Conservation (phyloP, 2,888 invertebrate genomes). For the Tholera decimalis region DNA sequence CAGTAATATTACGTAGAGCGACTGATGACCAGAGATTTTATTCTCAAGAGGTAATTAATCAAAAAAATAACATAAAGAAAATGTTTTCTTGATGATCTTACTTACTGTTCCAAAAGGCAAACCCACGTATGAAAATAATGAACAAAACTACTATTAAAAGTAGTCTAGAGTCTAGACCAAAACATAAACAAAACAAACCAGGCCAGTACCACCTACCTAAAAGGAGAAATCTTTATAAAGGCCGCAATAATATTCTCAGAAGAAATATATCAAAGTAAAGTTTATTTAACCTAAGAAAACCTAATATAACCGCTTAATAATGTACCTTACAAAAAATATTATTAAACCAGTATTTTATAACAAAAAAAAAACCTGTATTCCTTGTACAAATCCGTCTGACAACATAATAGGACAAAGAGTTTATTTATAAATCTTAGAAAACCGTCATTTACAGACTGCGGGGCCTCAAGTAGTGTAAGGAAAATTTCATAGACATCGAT, state of each 20-base stretch:
- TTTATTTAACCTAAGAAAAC: constrained; percentile 21
- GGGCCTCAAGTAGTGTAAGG: constrained; percentile 32
- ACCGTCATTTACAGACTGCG: constrained; percentile 27
- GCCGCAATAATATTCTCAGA: background rate
- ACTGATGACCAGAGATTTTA: no score
- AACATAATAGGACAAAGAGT: constrained; percentile 23
- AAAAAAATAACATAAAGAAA: background rate
- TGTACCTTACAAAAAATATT: constrained; percentile 16
- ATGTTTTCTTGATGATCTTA: background rate
- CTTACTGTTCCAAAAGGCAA: background rate
- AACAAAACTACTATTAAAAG: constrained; percentile 1
- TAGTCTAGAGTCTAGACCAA: background rate
- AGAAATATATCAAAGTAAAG: constrained; percentile 21
- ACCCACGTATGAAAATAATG: background rate
- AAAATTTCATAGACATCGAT: constrained; percentile 59
- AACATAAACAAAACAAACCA: constrained; percentile 15
- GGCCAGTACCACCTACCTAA: background rate
- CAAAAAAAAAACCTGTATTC: constrained; percentile 30
- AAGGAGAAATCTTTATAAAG: background rate
- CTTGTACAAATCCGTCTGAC: constrained; percentile 4
- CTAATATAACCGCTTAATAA: constrained; percentile 22
- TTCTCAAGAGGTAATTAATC: background rate
- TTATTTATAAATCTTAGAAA: constrained; percentile 37
- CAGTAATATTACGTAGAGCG: no score
- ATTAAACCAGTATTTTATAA: constrained; percentile 37